Evolutionary conservation across 2,113 vertebrate species (phyloP).

Genomic region (Leptobrachium leishanense): DNA sequence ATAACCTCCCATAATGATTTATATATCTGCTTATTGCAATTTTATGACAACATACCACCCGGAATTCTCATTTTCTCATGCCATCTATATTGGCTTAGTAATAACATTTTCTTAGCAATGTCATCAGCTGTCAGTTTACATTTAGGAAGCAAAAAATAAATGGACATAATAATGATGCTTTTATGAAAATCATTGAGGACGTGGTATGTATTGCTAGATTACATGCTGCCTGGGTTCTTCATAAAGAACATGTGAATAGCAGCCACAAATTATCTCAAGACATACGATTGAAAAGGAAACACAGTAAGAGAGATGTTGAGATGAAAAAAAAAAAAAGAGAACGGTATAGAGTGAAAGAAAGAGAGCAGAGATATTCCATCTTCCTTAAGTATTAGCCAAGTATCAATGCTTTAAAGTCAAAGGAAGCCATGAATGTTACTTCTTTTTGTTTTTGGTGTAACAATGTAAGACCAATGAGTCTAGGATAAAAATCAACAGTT

Average conservation of each 20-base stretch:
- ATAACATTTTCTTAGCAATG: conserved; percentile 49
- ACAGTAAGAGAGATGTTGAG: too few relatives aligned
- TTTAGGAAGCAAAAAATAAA: conserved; percentile 49
- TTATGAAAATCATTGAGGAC: conserved; percentile 50
- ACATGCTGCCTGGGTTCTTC: neutral
- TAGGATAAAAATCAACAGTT: too few relatives aligned
- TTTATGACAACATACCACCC: conserved; percentile 48
- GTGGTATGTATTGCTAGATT: neutral
- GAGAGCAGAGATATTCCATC: too few relatives aligned
- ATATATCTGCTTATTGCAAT: conserved; percentile 44
- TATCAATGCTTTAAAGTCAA: too few relatives aligned
- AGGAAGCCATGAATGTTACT: too few relatives aligned
- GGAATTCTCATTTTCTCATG: conserved; percentile 51
- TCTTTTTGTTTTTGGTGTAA: too few relatives aligned
- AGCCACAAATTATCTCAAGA: conserved; percentile 14
- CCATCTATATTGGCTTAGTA: conserved; percentile 49
- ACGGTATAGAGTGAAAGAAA: too few relatives aligned
- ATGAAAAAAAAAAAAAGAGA: too few relatives aligned
- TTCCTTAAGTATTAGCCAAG: too few relatives aligned
- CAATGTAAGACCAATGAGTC: too few relatives aligned
- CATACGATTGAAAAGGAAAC: too few relatives aligned
- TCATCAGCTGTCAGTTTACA: conserved; percentile 54
- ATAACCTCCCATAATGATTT: conserved; percentile 50
- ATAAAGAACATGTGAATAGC: neutral
- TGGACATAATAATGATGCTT: conserved; percentile 43